A percentile compares a stretch with the other conserved stretches of the same genome.
phyloP scores from a whole-genome alignment of 2,797 vertebrate genomes.

The Chaetodon trifasciatus region DNA sequence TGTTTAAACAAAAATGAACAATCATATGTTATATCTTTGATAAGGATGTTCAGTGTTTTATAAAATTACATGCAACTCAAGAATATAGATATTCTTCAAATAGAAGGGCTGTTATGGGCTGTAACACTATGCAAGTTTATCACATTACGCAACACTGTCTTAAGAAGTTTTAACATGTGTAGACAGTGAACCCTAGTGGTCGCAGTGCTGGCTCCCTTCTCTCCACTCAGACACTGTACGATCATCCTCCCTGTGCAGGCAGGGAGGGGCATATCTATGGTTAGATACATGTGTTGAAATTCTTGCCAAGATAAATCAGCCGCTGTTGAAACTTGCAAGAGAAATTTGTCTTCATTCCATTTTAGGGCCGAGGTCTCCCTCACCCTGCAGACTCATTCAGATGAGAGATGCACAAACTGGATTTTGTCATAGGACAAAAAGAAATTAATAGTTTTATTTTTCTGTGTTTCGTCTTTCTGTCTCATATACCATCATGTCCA shows the following conservation, averaged over 20 bases:
- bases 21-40: not conserved
- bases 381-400: slow-evolving; percentile 29
- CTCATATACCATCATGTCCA: not conserved
- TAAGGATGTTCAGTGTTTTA: not conserved
- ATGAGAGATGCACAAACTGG: not conserved
- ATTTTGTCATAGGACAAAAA: not conserved
- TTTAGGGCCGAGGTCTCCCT: slow-evolving; percentile 33
- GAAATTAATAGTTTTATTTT: not conserved
- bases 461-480: slow-evolving; percentile 11
- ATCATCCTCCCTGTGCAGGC: slow-evolving; percentile 11
- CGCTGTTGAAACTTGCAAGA: slow-evolving; percentile 74
- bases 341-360: slow-evolving; percentile 62
- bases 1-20: not conserved
- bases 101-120: not conserved
- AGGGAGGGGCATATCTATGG: slow-evolving; percentile 28
- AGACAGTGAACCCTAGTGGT: slow-evolving; percentile 81
- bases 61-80: not conserved
- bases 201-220: not conserved
- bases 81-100: not conserved
- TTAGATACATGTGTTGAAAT: slow-evolving; percentile 9
- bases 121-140: not conserved
- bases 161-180: not conserved
- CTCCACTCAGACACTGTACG: not conserved
- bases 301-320: slow-evolving; percentile 57
- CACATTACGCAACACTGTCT: not conserved